Percentiles rank a stretch among this genome's conserved stretches.
phyloP scores from a whole-genome alignment of 2,888 invertebrate genomes.

The Pachymerium ferrugineum region DNA sequence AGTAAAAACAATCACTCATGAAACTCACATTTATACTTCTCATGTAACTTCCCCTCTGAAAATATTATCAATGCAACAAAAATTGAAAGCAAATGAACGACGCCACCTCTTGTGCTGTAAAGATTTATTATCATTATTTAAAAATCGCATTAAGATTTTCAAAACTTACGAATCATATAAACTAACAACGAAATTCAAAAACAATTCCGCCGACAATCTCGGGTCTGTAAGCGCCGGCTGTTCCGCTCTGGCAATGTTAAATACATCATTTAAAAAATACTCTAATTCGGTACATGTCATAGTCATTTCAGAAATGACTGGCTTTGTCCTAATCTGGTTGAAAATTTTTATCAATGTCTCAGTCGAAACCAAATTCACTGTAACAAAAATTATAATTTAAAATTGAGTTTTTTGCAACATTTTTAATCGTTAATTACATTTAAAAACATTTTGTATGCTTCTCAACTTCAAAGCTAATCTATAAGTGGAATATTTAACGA shows the following conservation, averaged over 20 bases:
- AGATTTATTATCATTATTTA: slow-evolving; percentile 34
- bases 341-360: not conserved
- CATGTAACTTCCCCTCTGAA: slow-evolving; percentile 58
- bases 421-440: slow-evolving; percentile 53
- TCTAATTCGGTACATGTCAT: not conserved
- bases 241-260: slow-evolving; percentile 48
- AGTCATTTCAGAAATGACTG: not conserved
- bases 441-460: slow-evolving; percentile 58
- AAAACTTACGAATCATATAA: slow-evolving; percentile 42
- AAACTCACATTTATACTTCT: slow-evolving; percentile 56
- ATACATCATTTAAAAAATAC: not conserved
- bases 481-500: slow-evolving; percentile 68
- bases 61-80: slow-evolving; percentile 64
- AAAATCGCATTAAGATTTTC: slow-evolving; percentile 26
- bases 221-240: slow-evolving; percentile 52
- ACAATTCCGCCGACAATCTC: slow-evolving; percentile 59
- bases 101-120: slow-evolving; percentile 57
- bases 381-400: not conserved
- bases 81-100: slow-evolving; percentile 61
- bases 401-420: not conserved
- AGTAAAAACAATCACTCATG: not conserved
- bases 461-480: slow-evolving; percentile 67
- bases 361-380: not conserved
- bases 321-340: not conserved
- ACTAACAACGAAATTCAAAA: slow-evolving; percentile 61